Evolutionary conservation across 2,888 invertebrate species (phyloP).

Genomic region (Limulus polyphemus): DNA sequence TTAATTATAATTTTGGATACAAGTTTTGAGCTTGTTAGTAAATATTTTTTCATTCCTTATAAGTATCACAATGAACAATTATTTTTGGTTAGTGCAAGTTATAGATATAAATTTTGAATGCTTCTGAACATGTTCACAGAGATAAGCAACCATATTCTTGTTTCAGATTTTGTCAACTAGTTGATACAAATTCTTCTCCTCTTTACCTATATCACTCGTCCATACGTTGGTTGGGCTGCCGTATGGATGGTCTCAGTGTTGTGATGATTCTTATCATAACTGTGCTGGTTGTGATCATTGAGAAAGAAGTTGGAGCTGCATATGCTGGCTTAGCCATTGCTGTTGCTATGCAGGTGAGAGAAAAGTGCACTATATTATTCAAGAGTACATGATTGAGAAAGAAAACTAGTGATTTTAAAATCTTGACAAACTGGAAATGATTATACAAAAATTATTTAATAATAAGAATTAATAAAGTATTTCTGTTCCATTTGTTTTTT

Average conservation of each 20-base stretch:
- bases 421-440: not conserved
- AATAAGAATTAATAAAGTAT: no score
- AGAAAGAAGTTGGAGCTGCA: constrained; percentile 41
- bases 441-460: no score
- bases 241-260: constrained; percentile 39
- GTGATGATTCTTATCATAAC: constrained; percentile 41
- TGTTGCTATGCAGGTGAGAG: constrained; percentile 43
- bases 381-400: not conserved
- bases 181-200: constrained; percentile 42
- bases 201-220: constrained; percentile 42
- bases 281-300: constrained; percentile 41
- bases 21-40: no score
- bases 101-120: no score
- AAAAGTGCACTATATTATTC: no score
- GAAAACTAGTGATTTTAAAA: not conserved
- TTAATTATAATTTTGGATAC: no score
- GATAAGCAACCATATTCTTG: constrained; percentile 1
- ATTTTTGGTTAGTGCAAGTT: no score
- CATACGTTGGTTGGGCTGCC: constrained; percentile 42
- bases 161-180: constrained; percentile 41
- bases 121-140: no score
- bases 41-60: no score
- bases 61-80: no score
- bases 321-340: constrained; percentile 50
- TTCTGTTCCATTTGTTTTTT: no score